Evolutionary conservation across 1,140 invertebrate species (phyloP).

Genomic region (Anastrepha ludens): DNA sequence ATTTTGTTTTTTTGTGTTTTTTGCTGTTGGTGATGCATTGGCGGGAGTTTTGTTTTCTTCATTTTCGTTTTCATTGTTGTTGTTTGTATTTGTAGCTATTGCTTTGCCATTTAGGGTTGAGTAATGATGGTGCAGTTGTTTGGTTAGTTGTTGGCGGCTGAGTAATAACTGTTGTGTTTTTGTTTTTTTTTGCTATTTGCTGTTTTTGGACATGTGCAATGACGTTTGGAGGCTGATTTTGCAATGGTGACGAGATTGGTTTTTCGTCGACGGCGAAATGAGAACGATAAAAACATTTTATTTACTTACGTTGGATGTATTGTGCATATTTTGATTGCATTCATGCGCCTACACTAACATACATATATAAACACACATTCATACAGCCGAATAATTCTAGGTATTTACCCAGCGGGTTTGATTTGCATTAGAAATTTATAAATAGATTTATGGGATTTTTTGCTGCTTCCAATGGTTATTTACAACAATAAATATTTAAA

Average conservation of each 20-base stretch:
- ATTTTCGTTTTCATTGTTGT: not conserved
- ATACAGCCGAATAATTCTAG: not conserved
- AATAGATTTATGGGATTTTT: not conserved
- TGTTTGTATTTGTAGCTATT: not conserved
- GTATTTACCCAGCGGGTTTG: not conserved
- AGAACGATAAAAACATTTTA: not conserved
- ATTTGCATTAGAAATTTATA: not conserved
- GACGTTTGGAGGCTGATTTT: not conserved
- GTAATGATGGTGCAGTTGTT: not conserved
- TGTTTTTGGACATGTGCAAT: not conserved
- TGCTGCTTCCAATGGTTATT: not conserved
- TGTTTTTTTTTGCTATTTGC: not conserved
- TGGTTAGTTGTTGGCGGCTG: not conserved
- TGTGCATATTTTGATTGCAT: not conserved
- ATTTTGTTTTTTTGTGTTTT: not conserved
- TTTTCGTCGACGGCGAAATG: not conserved
- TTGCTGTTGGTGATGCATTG: not conserved
- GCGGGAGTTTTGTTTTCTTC: not conserved
- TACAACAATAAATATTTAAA: no score
- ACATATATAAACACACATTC: not conserved
- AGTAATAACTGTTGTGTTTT: not conserved
- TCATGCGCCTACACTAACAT: not conserved
- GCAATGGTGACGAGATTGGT: conserved; percentile 12
- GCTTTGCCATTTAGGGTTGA: not conserved
- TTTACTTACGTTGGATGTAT: not conserved